Evolutionary conservation across 2,888 invertebrate genomes (phyloP), one percentile per base, ranked within the genome.

Genomic region (Cosmia trapezina): DNA sequence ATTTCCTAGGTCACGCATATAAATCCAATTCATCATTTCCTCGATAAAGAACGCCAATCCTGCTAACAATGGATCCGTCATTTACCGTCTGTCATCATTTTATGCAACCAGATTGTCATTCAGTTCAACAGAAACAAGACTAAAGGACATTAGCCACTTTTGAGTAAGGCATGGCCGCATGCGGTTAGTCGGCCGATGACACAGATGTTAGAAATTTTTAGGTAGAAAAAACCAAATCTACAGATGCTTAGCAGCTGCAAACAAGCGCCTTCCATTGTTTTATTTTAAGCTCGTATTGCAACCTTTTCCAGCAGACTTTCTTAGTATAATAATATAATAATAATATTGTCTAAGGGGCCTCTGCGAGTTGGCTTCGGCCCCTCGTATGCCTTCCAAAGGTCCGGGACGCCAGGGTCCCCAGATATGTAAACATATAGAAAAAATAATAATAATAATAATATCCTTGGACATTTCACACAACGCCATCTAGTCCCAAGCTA

Each of bases 11-110:
- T 66, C 66, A 66, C 72, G 63, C 64, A 63, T 65, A 28, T 17
- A 54, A 45, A 67, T 61, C 60, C 43, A 73, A 73, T 77, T 66
- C 66, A 61, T 83, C 73, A 80, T 70, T 43, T 61, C 43, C 51
- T n/a, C 17, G 9, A 71, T 74, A 73, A 68, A 70, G 56, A 79
- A 64, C 33, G n/a, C 41, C 19, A 62, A 41, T 68, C 11, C 14
- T 59, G 59, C 45, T 57, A 73, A 73, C 68, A 83, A 76, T 63
- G 59, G 43, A 14, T 28, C 22, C 41, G n/a, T 75, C 45, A 68
- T 75, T 70, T 73, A 65, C n/a, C 7, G 19, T n/a, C 17, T 12
- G 64, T 60, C 19, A 37, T 28, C 1, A 71, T 43, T 60, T 43
- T 22, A 51, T 9, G n/a, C 28, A 45, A 28, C 12, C 1, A 2